A percentile compares a stretch with the other conserved stretches of the same genome.
These are phyloP conservation scores for Baccha elongata DNA, from an alignment of 2,888 invertebrate species.

Conservation along the genomic window DNA sequence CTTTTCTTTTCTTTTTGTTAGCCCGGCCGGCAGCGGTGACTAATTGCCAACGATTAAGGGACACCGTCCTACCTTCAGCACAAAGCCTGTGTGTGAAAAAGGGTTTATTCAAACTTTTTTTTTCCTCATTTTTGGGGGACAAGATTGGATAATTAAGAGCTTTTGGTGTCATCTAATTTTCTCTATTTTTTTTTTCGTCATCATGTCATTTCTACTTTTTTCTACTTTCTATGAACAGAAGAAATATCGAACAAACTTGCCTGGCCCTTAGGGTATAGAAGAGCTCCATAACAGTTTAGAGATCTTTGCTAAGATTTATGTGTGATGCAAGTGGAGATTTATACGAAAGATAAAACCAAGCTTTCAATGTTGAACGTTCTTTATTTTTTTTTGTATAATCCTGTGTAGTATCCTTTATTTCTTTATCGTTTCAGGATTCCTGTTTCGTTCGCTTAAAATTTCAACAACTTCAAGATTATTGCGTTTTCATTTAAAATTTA, in stretches of 20 bases:
- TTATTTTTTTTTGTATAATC: background rate
- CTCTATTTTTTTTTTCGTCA: conserved; percentile 14
- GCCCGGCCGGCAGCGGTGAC: conserved; percentile 54
- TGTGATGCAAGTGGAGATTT: conserved; percentile 69
- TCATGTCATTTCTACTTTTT: conserved; percentile 14
- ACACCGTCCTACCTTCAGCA: conserved; percentile 58
- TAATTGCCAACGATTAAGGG: conserved; percentile 72
- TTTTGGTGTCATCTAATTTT: conserved; percentile 73
- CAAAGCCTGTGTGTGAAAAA: conserved; percentile 63
- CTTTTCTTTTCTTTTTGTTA: conserved; percentile 19
- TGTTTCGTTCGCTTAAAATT: conserved; percentile 56
- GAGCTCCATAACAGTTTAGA: conserved; percentile 52
- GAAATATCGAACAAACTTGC: conserved; percentile 35
- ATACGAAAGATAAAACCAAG: conserved; percentile 58
- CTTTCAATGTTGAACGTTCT: conserved; percentile 7
- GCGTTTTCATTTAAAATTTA: conserved; percentile 28
- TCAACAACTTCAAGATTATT: conserved; percentile 30
- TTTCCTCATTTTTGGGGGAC: conserved; percentile 26
- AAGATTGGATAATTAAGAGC: conserved; percentile 71
- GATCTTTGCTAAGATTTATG: conserved; percentile 65
- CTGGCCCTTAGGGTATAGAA: background rate
- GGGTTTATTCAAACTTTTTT: conserved; percentile 58
- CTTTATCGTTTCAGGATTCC: conserved; percentile 39
- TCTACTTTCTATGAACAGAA: conserved; percentile 2
- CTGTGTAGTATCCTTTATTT: conserved; percentile 22